Evolutionary conservation across 2,888 invertebrate genomes (phyloP).

Genomic region (Cerastoderma edule): DNA sequence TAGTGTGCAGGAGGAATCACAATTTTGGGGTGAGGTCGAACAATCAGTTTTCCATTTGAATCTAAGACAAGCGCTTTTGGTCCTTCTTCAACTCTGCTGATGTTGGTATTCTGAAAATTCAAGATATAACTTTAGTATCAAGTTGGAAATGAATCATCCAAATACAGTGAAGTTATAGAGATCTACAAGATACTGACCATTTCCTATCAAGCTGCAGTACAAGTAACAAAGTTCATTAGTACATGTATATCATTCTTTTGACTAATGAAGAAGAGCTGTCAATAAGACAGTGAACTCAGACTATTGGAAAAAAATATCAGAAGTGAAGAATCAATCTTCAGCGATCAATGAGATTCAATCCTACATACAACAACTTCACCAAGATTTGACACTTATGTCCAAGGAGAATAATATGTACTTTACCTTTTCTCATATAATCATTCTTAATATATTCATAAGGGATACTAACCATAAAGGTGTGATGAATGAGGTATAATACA

Average conservation of each 20-base stretch:
- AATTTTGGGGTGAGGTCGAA: constrained; percentile 75
- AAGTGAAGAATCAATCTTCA: no score
- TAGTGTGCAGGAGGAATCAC: constrained; percentile 76
- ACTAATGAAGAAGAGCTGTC: background rate
- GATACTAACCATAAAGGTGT: no score
- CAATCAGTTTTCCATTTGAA: constrained; percentile 69
- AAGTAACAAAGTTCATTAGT: background rate
- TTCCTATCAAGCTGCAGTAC: background rate
- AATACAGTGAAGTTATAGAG: background rate
- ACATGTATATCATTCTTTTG: background rate
- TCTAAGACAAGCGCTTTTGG: constrained; percentile 72
- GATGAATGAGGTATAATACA: no score
- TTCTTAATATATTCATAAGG: no score
- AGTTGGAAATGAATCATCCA: background rate
- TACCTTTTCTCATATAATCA: no score
- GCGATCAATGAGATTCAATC: no score
- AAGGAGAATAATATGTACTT: no score
- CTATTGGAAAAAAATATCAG: no score
- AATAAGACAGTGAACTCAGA: background rate
- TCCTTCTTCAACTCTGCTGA: constrained; percentile 72
- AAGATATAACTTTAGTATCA: background rate
- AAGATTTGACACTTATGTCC: no score
- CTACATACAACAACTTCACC: no score
- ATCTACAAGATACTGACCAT: background rate
- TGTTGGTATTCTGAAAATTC: constrained; percentile 73